Conservation (phyloP, 2,888 invertebrate species). For the Crepidodera aurea region DNA sequence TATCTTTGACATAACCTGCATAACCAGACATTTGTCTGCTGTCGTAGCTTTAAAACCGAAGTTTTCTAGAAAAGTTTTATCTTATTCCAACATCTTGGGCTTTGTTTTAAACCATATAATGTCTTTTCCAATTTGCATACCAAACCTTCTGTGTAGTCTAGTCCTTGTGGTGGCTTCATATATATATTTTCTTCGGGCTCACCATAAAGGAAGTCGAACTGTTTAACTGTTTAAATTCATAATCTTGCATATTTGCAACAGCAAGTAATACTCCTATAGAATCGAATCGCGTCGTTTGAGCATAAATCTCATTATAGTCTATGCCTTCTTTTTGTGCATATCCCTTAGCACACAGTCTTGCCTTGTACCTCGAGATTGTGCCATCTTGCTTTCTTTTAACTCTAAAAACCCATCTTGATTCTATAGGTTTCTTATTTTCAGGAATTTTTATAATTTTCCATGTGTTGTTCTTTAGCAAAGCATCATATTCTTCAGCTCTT, state of each 20-base stretch:
- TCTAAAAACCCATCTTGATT: conserved; percentile 15
- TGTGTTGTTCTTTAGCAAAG: conserved; percentile 4
- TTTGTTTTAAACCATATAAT: conserved; percentile 19
- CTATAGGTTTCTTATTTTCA: neutral
- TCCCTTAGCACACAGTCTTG: conserved; percentile 10
- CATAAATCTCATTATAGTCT: conserved; percentile 14
- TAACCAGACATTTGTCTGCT: conserved; percentile 23
- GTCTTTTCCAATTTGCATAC: conserved; percentile 6
- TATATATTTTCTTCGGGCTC: conserved; percentile 1
- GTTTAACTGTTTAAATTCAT: conserved; percentile 5
- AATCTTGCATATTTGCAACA: neutral
- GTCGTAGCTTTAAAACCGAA: conserved; percentile 1
- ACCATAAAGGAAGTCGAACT: conserved; percentile 17
- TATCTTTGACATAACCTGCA: neutral
- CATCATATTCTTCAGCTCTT: conserved; percentile 6
- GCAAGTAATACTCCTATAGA: conserved; percentile 9
- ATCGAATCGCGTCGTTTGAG: conserved; percentile 18
- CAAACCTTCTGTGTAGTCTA: neutral
- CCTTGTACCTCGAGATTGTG: conserved; percentile 9
- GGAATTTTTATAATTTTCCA: neutral
- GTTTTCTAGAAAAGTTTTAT: conserved; percentile 2
- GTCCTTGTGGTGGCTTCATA: neutral
- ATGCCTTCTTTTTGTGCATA: conserved; percentile 12
- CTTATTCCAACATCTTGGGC: conserved; percentile 1
- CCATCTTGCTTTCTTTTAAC: conserved; percentile 4